Evolutionary conservation across 2,888 invertebrate genomes (phyloP).

Genomic region (Copidosoma aretas): DNA sequence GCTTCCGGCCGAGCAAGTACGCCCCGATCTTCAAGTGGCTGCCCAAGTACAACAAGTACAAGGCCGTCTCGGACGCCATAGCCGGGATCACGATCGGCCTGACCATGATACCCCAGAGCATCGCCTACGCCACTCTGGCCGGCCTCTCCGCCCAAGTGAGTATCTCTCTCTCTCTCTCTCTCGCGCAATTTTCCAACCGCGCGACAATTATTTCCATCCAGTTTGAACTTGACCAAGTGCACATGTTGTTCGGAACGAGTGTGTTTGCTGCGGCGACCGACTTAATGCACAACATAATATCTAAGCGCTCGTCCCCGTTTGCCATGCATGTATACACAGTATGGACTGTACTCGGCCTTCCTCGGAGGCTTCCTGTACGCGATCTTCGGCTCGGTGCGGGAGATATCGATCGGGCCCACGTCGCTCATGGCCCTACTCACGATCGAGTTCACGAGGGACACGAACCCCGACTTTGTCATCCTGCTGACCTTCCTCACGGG

Average conservation of each 20-base stretch:
- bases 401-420: conserved; percentile 91
- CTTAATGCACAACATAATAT: too few relatives aligned
- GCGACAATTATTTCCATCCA: background rate
- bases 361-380: conserved; percentile 84
- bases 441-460: conserved; percentile 73
- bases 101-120: conserved; percentile 91
- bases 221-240: background rate
- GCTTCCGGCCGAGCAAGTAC: conserved; percentile 33
- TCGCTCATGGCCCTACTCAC: conserved; percentile 90
- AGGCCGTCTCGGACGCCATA: conserved; percentile 80
- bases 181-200: background rate
- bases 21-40: conserved; percentile 71
- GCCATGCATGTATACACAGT: conserved; percentile 62
- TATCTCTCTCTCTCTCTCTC: background rate
- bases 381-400: conserved; percentile 84
- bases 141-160: conserved; percentile 78
- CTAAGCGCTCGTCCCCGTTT: too few relatives aligned
- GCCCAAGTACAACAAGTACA: conserved; percentile 71
- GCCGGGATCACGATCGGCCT: conserved; percentile 89
- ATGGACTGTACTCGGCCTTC: conserved; percentile 91
- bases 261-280: too few relatives aligned
- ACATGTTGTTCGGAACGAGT: too few relatives aligned
- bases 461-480: conserved; percentile 76
- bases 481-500: conserved; percentile 81
- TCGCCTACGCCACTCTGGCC: conserved; percentile 88